Evolutionary conservation across 2,888 invertebrate species (phyloP), one percentile per base, ranked within the genome.

Genomic region (Acanthosepion pharaonis): DNA sequence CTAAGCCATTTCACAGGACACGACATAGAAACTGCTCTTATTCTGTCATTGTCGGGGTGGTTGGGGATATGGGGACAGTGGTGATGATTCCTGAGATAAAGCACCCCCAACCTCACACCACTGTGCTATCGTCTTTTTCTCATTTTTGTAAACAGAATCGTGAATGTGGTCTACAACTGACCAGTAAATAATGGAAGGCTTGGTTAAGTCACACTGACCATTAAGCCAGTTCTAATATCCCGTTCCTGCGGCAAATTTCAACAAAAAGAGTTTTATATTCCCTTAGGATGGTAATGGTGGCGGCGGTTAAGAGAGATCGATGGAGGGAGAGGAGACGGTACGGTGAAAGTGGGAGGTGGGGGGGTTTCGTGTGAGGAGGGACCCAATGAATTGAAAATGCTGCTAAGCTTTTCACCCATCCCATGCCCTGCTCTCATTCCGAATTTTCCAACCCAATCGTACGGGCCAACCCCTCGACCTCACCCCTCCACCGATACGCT

Each of bases 231-330:
- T 78, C 64, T 78, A 28, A 78, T 78, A 78, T 78, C 64, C 64
- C n/a, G 64, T n/a, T 28, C n/a, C 64, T n/a, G 64, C 64, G 64
- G 64, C 64, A 78, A 78, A 78, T 78, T 78, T 78, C 64, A n/a
- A 78, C 64, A 78, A 78, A 78, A 78, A 78, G 64, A 78, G 64
- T 78, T 78, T 78, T 78, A 78, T 78, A 28, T 78, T 78, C 64
- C 64, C 64, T 78, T 28, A n/a, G 64, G 64, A 78, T 78, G 64
- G 64, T n/a, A 6, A n/a, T 78, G 28, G 64, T n/a, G 28, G 8
- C n/a, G 28, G 11, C 2, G 64, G 25, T 6, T 2, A 28, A 15
- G 64, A 25, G 64, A 78, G 64, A 78, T 78, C 64, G 64, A 78
- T 78, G 28, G n/a, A 78, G 28, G 28, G n/a, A n/a, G 8, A 8